Percentiles rank a stretch among this genome's conserved stretches.
These are phyloP conservation scores for Protodeltote pygarga DNA, from an alignment of 2,888 invertebrate species.

Conservation along the genomic window DNA sequence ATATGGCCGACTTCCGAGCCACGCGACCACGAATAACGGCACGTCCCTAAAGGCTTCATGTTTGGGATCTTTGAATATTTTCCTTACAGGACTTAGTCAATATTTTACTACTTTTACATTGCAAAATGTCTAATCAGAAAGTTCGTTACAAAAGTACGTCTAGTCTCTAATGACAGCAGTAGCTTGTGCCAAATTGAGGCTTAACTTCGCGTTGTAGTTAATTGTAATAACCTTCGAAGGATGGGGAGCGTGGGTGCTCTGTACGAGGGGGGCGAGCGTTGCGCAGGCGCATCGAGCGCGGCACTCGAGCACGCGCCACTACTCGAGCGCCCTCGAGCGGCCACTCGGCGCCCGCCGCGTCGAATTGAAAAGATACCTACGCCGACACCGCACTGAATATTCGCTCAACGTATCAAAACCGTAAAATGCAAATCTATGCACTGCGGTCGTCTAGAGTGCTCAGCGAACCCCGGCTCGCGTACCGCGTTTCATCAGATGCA, in stretches of 20 bases:
- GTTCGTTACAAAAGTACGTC: constrained; percentile 24
- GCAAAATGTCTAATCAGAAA: constrained; percentile 20
- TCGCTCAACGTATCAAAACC: constrained; percentile 85
- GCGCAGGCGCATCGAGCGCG: constrained; percentile 77
- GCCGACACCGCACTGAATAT: constrained; percentile 84
- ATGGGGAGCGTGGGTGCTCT: constrained; percentile 39
- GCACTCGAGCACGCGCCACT: constrained; percentile 84
- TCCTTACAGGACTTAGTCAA: constrained; percentile 14
- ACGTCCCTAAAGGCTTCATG: constrained; percentile 51
- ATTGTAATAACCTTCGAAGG: constrained; percentile 77
- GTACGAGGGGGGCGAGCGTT: constrained; percentile 48
- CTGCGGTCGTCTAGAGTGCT: constrained; percentile 82
- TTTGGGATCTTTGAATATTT: constrained; percentile 50
- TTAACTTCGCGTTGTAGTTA: constrained; percentile 74
- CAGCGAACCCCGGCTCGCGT: constrained; percentile 62
- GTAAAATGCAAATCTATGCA: constrained; percentile 87
- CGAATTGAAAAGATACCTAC: constrained; percentile 85
- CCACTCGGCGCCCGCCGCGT: constrained; percentile 80
- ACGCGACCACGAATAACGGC: constrained; percentile 56
- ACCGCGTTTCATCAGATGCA: constrained; percentile 81
- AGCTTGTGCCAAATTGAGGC: constrained; percentile 74
- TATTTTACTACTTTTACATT: constrained; percentile 12
- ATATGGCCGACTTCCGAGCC: constrained; percentile 64
- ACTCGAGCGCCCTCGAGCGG: constrained; percentile 77
- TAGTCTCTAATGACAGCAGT: constrained; percentile 45